Evolutionary conservation across 2,888 invertebrate genomes (phyloP).

Genomic region (Caradrina clavipalpis): DNA sequence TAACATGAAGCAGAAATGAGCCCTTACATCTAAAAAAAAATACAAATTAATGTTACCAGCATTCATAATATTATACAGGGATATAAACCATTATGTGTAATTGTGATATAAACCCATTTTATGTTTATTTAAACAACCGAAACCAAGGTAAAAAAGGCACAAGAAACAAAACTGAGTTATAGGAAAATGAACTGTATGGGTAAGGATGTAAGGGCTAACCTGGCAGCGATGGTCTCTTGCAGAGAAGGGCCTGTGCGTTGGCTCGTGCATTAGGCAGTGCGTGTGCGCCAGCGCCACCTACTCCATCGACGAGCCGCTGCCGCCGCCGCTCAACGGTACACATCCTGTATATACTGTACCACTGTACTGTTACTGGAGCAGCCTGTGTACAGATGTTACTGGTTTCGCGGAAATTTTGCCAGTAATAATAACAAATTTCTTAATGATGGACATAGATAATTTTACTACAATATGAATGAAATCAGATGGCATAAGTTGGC

Average conservation of each 20-base stretch:
- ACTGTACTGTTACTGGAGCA: neutral
- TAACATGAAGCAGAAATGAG: slow-evolving; percentile 21
- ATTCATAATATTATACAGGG: neutral
- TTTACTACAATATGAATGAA: too few relatives aligned
- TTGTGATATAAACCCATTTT: too few relatives aligned
- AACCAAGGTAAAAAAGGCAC: neutral
- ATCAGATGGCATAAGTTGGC: too few relatives aligned
- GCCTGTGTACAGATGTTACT: slow-evolving; percentile 33
- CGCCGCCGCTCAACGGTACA: slow-evolving; percentile 78
- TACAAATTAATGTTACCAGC: neutral
- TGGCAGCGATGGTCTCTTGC: slow-evolving; percentile 75
- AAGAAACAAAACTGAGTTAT: neutral
- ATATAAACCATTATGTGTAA: neutral
- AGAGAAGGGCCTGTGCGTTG: slow-evolving; percentile 88
- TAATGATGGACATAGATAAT: too few relatives aligned
- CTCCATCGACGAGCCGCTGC: slow-evolving; percentile 85
- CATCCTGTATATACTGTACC: slow-evolving; percentile 45
- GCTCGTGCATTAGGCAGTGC: slow-evolving; percentile 89
- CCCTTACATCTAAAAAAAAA: slow-evolving; percentile 51
- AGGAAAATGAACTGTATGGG: slow-evolving; percentile 23
- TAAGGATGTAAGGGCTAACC: slow-evolving; percentile 67
- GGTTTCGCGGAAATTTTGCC: slow-evolving; percentile 7
- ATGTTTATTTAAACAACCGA: too few relatives aligned
- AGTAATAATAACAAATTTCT: too few relatives aligned
- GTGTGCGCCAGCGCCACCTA: slow-evolving; percentile 84